Percentiles rank a stretch among this genome's conserved stretches.
These are phyloP conservation scores for Rhinolophus sinicus DNA, from an alignment of 2,113 vertebrate species.

Conservation along the genomic window DNA sequence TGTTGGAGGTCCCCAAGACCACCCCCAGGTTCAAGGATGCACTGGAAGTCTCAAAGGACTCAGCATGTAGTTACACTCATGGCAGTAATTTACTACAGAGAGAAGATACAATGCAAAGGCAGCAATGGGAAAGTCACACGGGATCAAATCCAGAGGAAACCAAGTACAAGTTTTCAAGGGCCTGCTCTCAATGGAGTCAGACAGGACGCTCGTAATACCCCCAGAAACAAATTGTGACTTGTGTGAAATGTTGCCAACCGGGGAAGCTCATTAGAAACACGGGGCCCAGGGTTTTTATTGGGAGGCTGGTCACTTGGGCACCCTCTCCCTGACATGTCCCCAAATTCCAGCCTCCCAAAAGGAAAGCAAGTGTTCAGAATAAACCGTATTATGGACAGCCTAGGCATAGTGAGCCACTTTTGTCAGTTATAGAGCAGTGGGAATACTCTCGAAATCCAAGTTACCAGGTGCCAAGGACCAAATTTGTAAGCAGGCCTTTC, in stretches of 20 bases:
- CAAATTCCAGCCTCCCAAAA: constrained; percentile 3
- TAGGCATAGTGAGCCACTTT: neutral
- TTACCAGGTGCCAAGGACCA: neutral
- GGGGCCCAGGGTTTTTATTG: neutral
- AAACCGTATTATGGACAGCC: neutral
- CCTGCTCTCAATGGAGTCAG: neutral
- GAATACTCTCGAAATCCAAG: neutral
- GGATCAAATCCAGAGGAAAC: neutral
- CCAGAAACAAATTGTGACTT: neutral
- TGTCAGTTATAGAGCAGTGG: neutral
- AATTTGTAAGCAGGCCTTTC: neutral
- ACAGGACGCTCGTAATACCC: neutral
- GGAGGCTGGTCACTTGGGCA: neutral
- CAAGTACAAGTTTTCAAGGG: neutral
- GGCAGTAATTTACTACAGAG: neutral
- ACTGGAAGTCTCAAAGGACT: neutral
- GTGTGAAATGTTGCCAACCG: neutral
- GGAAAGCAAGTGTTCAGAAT: neutral
- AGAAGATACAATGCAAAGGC: constrained; percentile 13
- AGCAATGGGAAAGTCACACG: neutral
- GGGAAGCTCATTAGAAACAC: neutral
- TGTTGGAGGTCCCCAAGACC: neutral
- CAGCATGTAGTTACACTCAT: neutral
- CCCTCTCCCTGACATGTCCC: neutral
- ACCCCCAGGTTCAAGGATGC: neutral